phyloP scores from a whole-genome alignment of 1,140 invertebrate genomes.

The Platyura marginata region DNA sequence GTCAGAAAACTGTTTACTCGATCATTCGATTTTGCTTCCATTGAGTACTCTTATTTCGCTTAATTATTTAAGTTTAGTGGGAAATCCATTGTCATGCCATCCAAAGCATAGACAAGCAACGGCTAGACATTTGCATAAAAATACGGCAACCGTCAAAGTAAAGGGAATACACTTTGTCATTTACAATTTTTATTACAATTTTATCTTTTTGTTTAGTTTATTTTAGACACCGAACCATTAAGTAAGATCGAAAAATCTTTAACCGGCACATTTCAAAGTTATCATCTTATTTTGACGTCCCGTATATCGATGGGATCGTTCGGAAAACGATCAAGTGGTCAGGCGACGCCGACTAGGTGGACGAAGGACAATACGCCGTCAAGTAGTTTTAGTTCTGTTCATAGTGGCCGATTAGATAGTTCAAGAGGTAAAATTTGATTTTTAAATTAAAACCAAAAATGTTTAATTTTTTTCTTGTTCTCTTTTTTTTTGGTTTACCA shows the following conservation, averaged over 20 bases:
- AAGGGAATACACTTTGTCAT: conserved; percentile 7
- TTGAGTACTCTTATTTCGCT: conserved; percentile 32
- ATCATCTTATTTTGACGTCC: conserved; percentile 6
- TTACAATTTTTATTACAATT: too few species aligned
- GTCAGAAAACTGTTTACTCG: conserved; percentile 39
- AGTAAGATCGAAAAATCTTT: conserved; percentile 30
- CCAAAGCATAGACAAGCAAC: conserved; percentile 32
- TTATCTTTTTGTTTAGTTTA: too few species aligned
- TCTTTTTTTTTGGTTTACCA: neutral
- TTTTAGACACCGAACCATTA: conserved; percentile 32
- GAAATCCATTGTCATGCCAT: conserved; percentile 41
- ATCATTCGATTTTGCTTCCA: conserved; percentile 33
- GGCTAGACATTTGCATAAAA: conserved; percentile 34
- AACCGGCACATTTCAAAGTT: conserved; percentile 19
- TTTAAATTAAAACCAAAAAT: too few species aligned
- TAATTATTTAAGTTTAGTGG: conserved; percentile 31
- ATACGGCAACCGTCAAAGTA: conserved; percentile 26
- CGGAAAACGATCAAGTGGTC: conserved; percentile 1
- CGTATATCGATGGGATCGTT: neutral
- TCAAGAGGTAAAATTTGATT: neutral
- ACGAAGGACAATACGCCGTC: conserved; percentile 9
- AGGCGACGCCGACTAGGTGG: neutral
- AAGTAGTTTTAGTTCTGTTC: conserved; percentile 15
- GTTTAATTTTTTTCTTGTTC: neutral
- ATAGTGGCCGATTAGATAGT: conserved; percentile 10